Evolutionary conservation across 2,888 invertebrate species (phyloP).

Genomic region (Cartodere bifasciata): DNA sequence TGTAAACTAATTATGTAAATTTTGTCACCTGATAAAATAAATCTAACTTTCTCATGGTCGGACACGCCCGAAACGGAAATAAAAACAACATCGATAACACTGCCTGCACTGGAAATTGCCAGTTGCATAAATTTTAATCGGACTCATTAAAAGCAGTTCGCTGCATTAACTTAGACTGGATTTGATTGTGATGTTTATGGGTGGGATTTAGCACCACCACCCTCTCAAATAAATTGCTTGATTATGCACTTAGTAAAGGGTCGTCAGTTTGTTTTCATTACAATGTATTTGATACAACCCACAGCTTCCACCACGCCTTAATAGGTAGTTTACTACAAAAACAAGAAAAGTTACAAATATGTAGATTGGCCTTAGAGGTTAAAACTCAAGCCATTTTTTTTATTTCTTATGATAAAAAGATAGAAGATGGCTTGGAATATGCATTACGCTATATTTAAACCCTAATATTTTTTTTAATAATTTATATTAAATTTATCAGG

Average conservation of each 20-base stretch:
- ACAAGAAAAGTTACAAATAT: too few relatives aligned
- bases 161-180: constrained; percentile 18
- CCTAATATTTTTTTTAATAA: too few relatives aligned
- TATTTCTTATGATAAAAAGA: too few relatives aligned
- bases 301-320: too few relatives aligned
- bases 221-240: neutral
- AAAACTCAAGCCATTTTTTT: too few relatives aligned
- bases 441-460: too few relatives aligned
- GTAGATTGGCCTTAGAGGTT: too few relatives aligned
- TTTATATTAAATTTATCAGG: too few relatives aligned
- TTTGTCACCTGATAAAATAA: constrained; percentile 27
- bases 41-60: constrained; percentile 20
- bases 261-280: too few relatives aligned
- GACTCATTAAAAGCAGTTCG: constrained; percentile 18
- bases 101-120: constrained; percentile 13
- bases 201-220: constrained; percentile 10
- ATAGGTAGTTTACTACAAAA: too few relatives aligned
- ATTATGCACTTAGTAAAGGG: neutral
- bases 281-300: too few relatives aligned
- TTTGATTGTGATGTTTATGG: constrained; percentile 20
- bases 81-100: constrained; percentile 17
- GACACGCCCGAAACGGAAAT: constrained; percentile 20
- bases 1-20: constrained; percentile 28
- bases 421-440: too few relatives aligned
- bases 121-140: constrained; percentile 21